Evolutionary conservation across 2,113 vertebrate genomes (phyloP).

Genomic region (Heterotilapia buettikoferi): DNA sequence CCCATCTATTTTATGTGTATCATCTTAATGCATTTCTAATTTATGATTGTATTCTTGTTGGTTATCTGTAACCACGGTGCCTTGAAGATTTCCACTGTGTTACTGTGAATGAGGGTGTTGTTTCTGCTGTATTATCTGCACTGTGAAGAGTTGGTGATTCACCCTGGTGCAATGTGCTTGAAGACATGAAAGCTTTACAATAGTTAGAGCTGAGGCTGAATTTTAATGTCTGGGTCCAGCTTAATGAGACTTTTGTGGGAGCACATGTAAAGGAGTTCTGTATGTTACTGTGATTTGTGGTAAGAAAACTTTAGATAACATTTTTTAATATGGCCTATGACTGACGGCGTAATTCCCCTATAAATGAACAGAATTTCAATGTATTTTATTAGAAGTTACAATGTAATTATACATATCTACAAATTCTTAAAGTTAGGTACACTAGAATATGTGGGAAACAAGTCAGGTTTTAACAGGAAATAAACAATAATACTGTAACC

Average conservation of each 20-base stretch:
- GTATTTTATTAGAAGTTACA: neutral
- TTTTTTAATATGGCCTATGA: accelerated
- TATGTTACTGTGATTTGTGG: neutral
- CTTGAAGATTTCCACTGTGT: conserved; percentile 8
- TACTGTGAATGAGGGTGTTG: conserved; percentile 60
- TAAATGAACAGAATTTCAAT: neutral
- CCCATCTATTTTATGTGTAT: neutral
- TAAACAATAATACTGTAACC: neutral
- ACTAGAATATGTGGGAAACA: neutral
- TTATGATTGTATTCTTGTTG: neutral
- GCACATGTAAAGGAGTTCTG: neutral
- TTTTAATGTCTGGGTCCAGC: neutral
- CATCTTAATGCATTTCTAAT: neutral
- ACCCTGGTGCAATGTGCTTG: conserved; percentile 37
- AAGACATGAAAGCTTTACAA: neutral
- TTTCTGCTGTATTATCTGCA: conserved; percentile 30
- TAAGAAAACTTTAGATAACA: neutral
- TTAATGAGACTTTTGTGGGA: neutral
- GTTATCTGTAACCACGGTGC: neutral
- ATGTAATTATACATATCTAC: neutral
- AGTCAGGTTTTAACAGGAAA: neutral
- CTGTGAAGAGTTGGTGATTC: conserved; percentile 52
- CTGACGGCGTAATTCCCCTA: neutral
- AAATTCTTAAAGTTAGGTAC: neutral
- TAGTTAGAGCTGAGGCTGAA: neutral